Evolutionary conservation across 2,797 vertebrate genomes (phyloP).

Genomic region (Phoebastria nigripes): DNA sequence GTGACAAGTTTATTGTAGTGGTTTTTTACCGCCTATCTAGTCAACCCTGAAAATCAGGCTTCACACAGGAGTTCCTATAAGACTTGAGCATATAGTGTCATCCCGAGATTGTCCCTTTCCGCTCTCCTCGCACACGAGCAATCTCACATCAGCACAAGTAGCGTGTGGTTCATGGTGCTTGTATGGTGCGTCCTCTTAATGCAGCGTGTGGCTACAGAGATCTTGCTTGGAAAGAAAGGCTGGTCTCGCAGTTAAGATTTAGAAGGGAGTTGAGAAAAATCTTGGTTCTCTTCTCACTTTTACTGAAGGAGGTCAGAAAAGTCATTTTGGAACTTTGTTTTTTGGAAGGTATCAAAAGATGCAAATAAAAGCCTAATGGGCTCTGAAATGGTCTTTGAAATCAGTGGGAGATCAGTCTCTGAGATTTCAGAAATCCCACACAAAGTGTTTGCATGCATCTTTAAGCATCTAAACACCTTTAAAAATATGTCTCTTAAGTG

Average conservation of each 20-base stretch:
- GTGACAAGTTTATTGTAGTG: background rate
- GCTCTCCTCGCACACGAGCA: accelerated
- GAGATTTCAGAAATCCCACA: conserved; percentile 15
- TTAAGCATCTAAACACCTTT: conserved; percentile 38
- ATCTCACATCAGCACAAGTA: background rate
- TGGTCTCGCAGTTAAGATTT: accelerated
- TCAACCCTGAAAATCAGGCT: background rate
- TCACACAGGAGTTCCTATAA: background rate
- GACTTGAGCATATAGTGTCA: background rate
- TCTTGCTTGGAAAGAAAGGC: background rate
- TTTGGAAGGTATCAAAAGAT: background rate
- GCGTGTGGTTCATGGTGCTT: accelerated
- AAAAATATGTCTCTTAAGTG: background rate
- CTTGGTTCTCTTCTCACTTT: background rate
- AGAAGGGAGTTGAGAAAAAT: background rate
- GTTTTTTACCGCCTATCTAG: background rate
- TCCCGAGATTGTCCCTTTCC: background rate
- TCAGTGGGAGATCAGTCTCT: background rate
- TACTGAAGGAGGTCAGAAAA: background rate
- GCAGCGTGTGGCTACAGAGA: accelerated
- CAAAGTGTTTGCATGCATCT: conserved; percentile 15
- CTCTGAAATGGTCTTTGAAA: background rate
- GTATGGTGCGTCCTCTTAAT: accelerated
- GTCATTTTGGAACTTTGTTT: background rate
- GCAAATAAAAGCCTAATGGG: background rate